Evolutionary conservation across 2,888 invertebrate species (phyloP).

Genomic region (Chloroclystis v-ata): DNA sequence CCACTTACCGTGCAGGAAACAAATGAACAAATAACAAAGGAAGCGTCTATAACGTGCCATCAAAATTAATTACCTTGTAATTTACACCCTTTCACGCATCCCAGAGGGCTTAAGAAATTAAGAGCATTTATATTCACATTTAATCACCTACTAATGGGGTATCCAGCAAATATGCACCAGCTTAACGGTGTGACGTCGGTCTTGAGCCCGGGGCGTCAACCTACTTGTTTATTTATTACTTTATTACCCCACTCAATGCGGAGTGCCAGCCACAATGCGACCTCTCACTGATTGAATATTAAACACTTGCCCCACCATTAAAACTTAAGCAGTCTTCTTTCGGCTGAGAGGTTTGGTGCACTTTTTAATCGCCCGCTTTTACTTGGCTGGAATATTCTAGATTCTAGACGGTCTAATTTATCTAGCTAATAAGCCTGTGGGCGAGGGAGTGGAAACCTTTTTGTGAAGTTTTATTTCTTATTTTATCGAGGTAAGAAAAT

Average conservation of each 20-base stretch:
- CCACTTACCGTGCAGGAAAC: not conserved
- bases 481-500: too few species aligned
- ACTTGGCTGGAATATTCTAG: not conserved
- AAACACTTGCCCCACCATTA: constrained; percentile 48
- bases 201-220: constrained; percentile 30
- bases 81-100: constrained; percentile 3
- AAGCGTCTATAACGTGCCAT: constrained; percentile 4
- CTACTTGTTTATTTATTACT: constrained; percentile 69
- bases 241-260: constrained; percentile 65
- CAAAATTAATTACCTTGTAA: constrained; percentile 7
- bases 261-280: constrained; percentile 62
- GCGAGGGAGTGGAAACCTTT: too few species aligned
- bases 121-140: constrained; percentile 10
- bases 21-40: constrained; percentile 4
- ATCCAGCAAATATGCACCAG: constrained; percentile 11
- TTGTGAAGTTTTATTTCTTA: too few species aligned
- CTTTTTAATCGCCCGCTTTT: not conserved
- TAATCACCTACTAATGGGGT: constrained; percentile 7
- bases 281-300: constrained; percentile 65
- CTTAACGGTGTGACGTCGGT: constrained; percentile 7
- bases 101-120: constrained; percentile 1
- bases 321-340: constrained; percentile 36
- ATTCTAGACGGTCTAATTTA: too few species aligned
- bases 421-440: too few species aligned
- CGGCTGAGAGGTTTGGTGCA: constrained; percentile 3